Base-by-base conservation (phyloP, 2,797 vertebrate species). In the Hybognathus amarus region DNA sequence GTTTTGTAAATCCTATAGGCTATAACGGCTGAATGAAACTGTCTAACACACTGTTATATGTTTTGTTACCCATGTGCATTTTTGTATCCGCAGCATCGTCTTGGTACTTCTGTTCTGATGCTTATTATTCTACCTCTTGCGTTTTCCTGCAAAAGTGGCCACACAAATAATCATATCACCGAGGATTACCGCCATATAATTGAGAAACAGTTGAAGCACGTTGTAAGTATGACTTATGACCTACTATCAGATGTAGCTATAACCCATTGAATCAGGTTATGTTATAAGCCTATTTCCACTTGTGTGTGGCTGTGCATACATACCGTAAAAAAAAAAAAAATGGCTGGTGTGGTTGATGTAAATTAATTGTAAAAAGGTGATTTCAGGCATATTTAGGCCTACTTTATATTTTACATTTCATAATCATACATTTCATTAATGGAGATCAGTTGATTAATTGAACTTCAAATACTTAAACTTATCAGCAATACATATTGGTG, bases 91-190 rank as follows among this genome's bases (percentile, higher is more conserved):
- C 88, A 95, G 94, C 89, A 91, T 95, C 91, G 93, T 92, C 91
- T 94, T 76, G 89, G 91, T 87, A 90, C 90, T 84, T 91, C 88
- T 92, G 84, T 94, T 86, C 90, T 94, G 89, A 90, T 85, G 87
- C 92, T 94, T 79, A 90, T 94, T 66, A 88, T 93, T 87, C 92
- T 94, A 86, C 93, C 93, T 91, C 86, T 91, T 40, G 90, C 90
- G 75, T 89, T 91, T 79, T 91, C 92, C 89, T 94, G 94, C 79
- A 56, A 84, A 86, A 89, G 45, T 40, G 59, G 13, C 66, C 86
- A 7, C 22, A 5, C 61, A 24, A 85, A 36, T 12, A 13, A 2
- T 9, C 54, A 81, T 0, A 83, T 94, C 38, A 17, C 1, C 38
- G 0, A 9, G 0, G 45, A 91, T 66, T 94, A 91, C 85, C 10